A percentile compares a stretch with the other conserved stretches of the same genome.
Conservation (phyloP, 2,113 vertebrate species). For the Tonatia bakeri region DNA sequence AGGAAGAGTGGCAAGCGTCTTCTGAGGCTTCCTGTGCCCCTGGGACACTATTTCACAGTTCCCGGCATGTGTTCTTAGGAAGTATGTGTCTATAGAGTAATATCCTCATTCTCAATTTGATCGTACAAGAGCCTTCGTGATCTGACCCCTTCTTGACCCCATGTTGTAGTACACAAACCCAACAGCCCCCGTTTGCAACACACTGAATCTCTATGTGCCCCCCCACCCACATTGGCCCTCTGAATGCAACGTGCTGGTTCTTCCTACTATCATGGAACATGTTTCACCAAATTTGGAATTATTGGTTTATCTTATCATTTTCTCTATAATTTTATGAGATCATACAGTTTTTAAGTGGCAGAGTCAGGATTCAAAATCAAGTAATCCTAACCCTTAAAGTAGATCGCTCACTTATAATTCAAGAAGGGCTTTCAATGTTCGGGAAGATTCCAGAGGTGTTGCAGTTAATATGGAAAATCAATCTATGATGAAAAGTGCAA, state of each 20-base stretch:
- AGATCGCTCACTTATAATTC: neutral
- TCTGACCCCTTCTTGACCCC: neutral
- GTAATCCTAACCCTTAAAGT: neutral
- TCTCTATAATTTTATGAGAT: neutral
- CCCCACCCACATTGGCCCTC: neutral
- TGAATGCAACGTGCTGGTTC: neutral
- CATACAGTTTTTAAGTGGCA: neutral
- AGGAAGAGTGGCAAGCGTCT: neutral
- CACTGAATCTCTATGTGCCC: neutral
- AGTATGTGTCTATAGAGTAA: neutral
- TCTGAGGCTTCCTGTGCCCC: neutral
- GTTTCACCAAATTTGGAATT: neutral
- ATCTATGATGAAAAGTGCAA: neutral
- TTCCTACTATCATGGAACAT: neutral
- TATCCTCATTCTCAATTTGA: neutral
- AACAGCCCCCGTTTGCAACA: neutral
- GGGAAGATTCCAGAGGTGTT: neutral
- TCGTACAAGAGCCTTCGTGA: neutral
- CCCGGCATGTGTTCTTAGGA: neutral
- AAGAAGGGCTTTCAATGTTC: neutral
- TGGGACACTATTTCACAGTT: neutral
- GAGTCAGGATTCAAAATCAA: neutral
- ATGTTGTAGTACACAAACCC: neutral
- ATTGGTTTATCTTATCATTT: neutral
- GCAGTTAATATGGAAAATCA: neutral